Evolutionary conservation across 2,113 vertebrate genomes (phyloP).

Genomic region (Pandion haliaetus): DNA sequence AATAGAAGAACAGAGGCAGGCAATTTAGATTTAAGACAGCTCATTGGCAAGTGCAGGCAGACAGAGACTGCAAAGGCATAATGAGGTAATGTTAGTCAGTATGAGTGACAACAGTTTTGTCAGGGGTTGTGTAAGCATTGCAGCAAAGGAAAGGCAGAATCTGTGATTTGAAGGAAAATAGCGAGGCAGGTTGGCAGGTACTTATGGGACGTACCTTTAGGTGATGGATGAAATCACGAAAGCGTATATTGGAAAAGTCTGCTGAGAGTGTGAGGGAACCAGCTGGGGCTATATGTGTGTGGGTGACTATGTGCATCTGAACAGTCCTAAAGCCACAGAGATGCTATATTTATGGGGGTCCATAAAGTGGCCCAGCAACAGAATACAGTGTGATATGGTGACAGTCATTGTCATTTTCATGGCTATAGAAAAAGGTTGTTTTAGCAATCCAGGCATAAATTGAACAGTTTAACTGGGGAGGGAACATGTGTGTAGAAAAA

Average conservation of each 20-base stretch:
- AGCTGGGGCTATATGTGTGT: not conserved
- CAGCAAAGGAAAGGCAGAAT: conserved; percentile 4
- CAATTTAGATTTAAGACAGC: conserved; percentile 1
- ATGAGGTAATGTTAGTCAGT: not conserved
- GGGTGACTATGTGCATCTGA: not conserved
- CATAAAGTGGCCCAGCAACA: not conserved
- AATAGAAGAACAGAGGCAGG: not conserved
- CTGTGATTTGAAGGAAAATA: not conserved
- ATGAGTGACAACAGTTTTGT: conserved; percentile 23
- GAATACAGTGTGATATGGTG: not conserved
- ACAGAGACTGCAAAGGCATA: not conserved
- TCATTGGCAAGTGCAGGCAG: not conserved
- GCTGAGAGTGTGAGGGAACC: not conserved
- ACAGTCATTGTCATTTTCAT: not conserved
- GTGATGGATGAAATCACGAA: not conserved
- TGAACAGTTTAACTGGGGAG: not conserved
- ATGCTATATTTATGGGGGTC: not conserved
- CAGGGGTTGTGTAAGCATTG: not conserved
- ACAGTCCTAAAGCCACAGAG: not conserved
- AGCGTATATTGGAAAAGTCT: not conserved
- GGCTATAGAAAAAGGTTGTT: not conserved
- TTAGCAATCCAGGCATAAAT: not conserved
- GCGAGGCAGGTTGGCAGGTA: not conserved
- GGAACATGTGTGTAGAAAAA: not conserved
- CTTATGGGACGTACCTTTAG: not conserved